Evolutionary conservation across 2,797 vertebrate genomes (phyloP).

Genomic region (Ctenopoma multispine): DNA sequence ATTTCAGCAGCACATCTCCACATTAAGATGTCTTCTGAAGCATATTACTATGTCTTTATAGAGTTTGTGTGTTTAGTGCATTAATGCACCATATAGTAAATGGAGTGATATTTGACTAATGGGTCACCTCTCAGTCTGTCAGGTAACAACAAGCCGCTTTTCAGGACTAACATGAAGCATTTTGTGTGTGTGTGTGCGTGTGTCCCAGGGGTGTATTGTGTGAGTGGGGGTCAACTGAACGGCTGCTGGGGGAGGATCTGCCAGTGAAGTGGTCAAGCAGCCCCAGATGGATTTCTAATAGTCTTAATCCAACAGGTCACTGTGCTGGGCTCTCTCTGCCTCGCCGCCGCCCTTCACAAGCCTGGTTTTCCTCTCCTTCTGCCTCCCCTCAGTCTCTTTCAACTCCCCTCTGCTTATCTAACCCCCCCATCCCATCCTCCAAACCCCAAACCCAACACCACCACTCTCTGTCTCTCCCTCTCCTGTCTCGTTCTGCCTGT

Average conservation of each 20-base stretch:
- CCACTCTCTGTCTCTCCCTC: constrained; percentile 25
- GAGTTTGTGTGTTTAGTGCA: constrained; percentile 11
- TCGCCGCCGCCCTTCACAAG: constrained; percentile 48
- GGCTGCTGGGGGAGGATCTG: constrained; percentile 77
- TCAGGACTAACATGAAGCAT: constrained; percentile 60
- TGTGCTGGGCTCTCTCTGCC: constrained; percentile 55
- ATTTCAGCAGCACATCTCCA: too few species aligned
- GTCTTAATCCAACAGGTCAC: constrained; percentile 83
- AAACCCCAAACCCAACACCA: too few species aligned
- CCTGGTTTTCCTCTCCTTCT: constrained; percentile 70
- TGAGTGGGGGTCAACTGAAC: constrained; percentile 68
- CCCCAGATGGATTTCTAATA: constrained; percentile 84
- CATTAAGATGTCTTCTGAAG: too few species aligned
- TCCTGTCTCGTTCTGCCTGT: constrained; percentile 70
- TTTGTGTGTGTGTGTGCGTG: constrained; percentile 43
- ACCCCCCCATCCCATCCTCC: constrained; percentile 28
- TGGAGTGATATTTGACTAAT: constrained; percentile 48
- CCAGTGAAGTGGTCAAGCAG: constrained; percentile 80
- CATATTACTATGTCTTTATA: background rate
- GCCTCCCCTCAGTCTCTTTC: constrained; percentile 69
- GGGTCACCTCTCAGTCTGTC: constrained; percentile 69
- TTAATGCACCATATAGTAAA: constrained; percentile 33
- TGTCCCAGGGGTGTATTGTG: constrained; percentile 65
- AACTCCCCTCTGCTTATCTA: constrained; percentile 77
- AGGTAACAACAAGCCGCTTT: constrained; percentile 52